Percentiles rank a stretch among this genome's conserved stretches.
These are phyloP conservation scores for Phoxinus dragarum DNA, from an alignment of 2,797 vertebrate species.

Conservation along the genomic window DNA sequence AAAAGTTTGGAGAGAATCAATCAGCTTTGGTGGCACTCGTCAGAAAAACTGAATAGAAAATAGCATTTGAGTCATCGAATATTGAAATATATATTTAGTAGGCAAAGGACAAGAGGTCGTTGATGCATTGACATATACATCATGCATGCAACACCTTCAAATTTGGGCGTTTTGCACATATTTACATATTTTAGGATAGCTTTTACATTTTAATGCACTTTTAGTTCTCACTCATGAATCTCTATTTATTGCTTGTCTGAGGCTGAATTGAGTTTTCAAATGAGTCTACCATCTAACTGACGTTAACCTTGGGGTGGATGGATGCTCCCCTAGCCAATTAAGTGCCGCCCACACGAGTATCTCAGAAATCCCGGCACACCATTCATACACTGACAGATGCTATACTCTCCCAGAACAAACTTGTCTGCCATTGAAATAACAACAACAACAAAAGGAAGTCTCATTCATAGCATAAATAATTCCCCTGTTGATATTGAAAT, in stretches of 20 bases:
- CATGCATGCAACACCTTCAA: slow-evolving; percentile 35
- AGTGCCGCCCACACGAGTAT: background rate
- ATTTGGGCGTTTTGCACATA: slow-evolving; percentile 42
- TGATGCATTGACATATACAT: slow-evolving; percentile 14
- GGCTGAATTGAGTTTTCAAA: slow-evolving; percentile 35
- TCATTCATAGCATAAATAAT: background rate
- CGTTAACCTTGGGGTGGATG: slow-evolving; percentile 38
- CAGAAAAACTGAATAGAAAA: background rate
- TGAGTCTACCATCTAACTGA: slow-evolving; percentile 20
- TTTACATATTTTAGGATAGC: slow-evolving; percentile 44
- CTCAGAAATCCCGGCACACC: background rate
- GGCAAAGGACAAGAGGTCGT: slow-evolving; percentile 50
- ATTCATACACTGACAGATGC: slow-evolving; percentile 30
- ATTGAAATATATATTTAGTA: slow-evolving; percentile 40
- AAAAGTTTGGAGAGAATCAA: slow-evolving; percentile 29
- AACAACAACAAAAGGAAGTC: background rate
- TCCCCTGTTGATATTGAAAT: background rate
- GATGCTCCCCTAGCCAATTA: slow-evolving; percentile 20
- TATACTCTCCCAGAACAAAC: background rate
- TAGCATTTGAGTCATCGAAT: slow-evolving; percentile 5
- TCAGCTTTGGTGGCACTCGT: slow-evolving; percentile 34
- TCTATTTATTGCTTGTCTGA: slow-evolving; percentile 35
- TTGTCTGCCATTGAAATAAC: slow-evolving; percentile 12
- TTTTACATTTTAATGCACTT: slow-evolving; percentile 53
- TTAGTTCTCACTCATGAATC: slow-evolving; percentile 24